Base-by-base conservation (phyloP, 2,888 invertebrate species). In the Sinhomidia bicolor region DNA sequence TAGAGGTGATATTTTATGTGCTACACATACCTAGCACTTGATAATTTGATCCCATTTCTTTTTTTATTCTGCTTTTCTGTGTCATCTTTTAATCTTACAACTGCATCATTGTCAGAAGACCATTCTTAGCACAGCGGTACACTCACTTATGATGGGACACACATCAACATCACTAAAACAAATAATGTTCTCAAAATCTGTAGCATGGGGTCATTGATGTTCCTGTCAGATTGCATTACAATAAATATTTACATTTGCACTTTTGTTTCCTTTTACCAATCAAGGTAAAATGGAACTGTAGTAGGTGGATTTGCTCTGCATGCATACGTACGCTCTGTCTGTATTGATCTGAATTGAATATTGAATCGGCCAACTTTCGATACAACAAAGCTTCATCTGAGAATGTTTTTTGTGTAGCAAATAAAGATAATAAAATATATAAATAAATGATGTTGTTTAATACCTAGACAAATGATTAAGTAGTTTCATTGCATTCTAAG, bases 271-370 rank as follows among this genome's bases (percentile, higher is more conserved):
- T 71, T 51, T 29, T 44, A 51, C 74, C 74, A 47, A 74, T 20
- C 74, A 74, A 74, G 74, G 74, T 74, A 51, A n/a, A 74, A 29
- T 74, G 26, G 51, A 74, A 74, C 74, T 74, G 74, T 74, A 74
- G 74, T 74, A 74, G 74, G 74, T 47, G 74, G 74, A 74, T 26
- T 23, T 47, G 9, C 54, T 17, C 54, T 54, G 36, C 9, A 9
- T 36, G 36, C 36, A n/a, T n/a, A n/a, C n/a, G n/a, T n/a, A n/a
- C n/a, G n/a, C n/a, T n/a, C n/a, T n/a, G n/a, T n/a, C n/a, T n/a
- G n/a, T n/a, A n/a, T n/a, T n/a, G n/a, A n/a, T n/a, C n/a, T n/a
- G n/a, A n/a, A n/a, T n/a, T n/a, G n/a, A n/a, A n/a, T n/a, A n/a
- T n/a, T n/a, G n/a, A n/a, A n/a, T n/a, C n/a, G n/a, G n/a, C n/a